phyloP scores from a whole-genome alignment of 2,113 vertebrate genomes.

The Eidolon helvum region DNA sequence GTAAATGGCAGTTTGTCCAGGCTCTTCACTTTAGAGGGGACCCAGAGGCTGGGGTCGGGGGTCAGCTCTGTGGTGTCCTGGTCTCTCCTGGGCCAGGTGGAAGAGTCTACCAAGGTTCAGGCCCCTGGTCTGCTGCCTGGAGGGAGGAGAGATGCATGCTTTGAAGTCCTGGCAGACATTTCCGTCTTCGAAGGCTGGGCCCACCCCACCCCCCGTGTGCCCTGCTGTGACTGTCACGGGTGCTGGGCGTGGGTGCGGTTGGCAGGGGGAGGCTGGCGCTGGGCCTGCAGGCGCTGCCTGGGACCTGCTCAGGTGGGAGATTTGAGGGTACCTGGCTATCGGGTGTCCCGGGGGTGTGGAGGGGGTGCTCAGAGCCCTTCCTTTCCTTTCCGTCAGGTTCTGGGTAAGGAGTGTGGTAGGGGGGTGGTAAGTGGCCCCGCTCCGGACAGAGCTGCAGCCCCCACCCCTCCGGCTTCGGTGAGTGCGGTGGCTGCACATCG shows the following conservation, averaged over 20 bases:
- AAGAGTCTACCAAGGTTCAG: not conserved
- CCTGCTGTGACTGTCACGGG: not conserved
- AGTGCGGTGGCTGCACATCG: rapidly evolving
- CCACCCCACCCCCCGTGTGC: rapidly evolving
- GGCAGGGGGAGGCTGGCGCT: not conserved
- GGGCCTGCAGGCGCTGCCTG: not conserved
- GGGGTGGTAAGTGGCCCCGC: not conserved
- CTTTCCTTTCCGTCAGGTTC: not conserved
- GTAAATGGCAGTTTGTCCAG: not conserved
- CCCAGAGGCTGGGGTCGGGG: not conserved
- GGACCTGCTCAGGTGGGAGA: not conserved
- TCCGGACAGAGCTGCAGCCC: not conserved
- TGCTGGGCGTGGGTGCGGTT: rapidly evolving
- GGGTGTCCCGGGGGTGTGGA: not conserved
- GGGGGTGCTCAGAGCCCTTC: not conserved
- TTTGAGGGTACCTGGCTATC: not conserved
- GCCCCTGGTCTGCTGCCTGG: not conserved
- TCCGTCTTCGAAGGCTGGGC: not conserved
- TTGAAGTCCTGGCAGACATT: not conserved
- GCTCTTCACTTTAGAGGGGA: not conserved
- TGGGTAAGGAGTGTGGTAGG: not conserved
- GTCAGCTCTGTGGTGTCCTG: not conserved
- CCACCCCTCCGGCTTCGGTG: not conserved
- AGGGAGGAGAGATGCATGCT: not conserved
- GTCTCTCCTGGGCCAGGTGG: not conserved